Conservation (phyloP, 2,113 vertebrate genomes). For the Pollachius pollachius region DNA sequence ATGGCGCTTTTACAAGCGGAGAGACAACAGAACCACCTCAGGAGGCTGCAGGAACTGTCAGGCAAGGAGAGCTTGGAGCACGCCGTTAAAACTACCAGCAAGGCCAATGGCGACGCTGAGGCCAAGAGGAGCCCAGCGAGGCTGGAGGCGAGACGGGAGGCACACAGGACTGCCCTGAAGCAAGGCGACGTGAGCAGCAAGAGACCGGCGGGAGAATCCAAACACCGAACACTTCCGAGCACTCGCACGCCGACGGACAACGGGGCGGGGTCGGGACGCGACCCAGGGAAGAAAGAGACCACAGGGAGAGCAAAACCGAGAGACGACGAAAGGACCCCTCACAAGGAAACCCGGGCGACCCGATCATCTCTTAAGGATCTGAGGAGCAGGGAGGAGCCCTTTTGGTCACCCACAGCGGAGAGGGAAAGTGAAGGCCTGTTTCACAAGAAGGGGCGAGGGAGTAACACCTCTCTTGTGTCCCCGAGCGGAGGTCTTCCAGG, state of each 20-base stretch:
- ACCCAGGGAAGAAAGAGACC: conserved; percentile 39
- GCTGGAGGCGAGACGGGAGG: conserved; percentile 29
- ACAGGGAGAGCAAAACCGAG: conserved; percentile 19
- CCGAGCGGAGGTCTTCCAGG: conserved; percentile 35
- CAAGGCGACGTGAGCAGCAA: conserved; percentile 37
- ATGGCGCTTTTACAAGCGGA: conserved; percentile 10
- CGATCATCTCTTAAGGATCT: conserved; percentile 29
- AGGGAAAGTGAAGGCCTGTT: conserved; percentile 19
- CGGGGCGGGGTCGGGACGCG: conserved; percentile 37
- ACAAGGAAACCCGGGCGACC: conserved; percentile 27
- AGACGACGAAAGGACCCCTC: conserved; percentile 24
- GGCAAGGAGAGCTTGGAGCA: conserved; percentile 38
- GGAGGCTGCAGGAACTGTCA: conserved; percentile 35
- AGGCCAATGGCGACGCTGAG: conserved; percentile 17
- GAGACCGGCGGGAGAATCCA: conserved; percentile 14
- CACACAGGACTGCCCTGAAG: conserved; percentile 13
- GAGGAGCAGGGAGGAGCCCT: conserved; percentile 28
- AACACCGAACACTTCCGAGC: conserved; percentile 8
- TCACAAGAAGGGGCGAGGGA: conserved; percentile 30
- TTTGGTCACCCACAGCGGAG: conserved; percentile 18
- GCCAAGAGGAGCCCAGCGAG: conserved; percentile 23
- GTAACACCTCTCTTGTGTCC: conserved; percentile 22
- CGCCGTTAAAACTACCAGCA: conserved; percentile 27
- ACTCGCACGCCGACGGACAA: conserved; percentile 19
- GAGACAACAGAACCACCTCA: conserved; percentile 30